These are phyloP conservation scores for Biston betularia DNA, from an alignment of 2,888 invertebrate genomes.

Conservation along the genomic window DNA sequence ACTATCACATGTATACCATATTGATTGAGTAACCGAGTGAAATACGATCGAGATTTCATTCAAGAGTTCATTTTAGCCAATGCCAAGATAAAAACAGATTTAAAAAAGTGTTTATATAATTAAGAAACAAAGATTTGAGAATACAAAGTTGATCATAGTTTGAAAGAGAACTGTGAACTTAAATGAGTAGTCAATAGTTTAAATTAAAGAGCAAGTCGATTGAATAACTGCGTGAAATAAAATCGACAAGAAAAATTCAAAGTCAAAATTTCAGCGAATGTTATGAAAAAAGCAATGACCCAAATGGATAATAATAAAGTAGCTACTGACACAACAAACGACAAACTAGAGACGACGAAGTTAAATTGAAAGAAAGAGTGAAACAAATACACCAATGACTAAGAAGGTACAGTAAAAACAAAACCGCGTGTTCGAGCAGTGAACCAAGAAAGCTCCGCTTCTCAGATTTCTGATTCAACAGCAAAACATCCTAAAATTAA, in stretches of 20 bases:
- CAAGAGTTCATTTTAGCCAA: slow-evolving; percentile 1
- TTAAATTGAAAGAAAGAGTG: slow-evolving; percentile 2
- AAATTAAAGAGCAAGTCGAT: no score
- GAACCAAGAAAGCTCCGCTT: slow-evolving; percentile 30
- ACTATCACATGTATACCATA: not conserved
- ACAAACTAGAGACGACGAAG: not conserved
- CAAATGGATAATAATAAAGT: no score
- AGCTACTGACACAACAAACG: not conserved
- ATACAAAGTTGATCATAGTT: not conserved
- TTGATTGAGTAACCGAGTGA: slow-evolving; percentile 11
- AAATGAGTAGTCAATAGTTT: not conserved
- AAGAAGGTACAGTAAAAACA: not conserved
- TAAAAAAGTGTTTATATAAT: not conserved
- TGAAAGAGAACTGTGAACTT: not conserved
- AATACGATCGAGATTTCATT: slow-evolving; percentile 8
- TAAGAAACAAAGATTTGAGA: not conserved
- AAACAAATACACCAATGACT: not conserved
- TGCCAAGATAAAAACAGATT: not conserved
- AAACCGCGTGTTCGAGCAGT: not conserved
- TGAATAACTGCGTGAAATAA: not conserved
- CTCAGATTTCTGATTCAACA: slow-evolving; percentile 34
- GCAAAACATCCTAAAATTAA: slow-evolving; percentile 36
- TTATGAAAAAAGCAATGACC: no score
- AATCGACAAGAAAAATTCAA: not conserved
- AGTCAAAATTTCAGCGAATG: no score